Conservation (phyloP, 2,113 vertebrate species). For the Hyperoodon ampullatus region DNA sequence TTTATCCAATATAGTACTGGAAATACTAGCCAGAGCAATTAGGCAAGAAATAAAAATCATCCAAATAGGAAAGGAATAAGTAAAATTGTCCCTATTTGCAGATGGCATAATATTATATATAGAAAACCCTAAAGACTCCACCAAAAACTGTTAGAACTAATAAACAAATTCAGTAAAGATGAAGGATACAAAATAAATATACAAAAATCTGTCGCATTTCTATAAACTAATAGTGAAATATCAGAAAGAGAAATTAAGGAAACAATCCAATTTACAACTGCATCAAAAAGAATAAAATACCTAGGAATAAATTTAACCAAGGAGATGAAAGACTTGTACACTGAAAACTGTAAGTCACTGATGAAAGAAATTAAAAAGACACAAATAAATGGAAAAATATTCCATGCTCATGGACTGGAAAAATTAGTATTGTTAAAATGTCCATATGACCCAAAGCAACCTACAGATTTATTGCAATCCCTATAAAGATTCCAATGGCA, state of each 20-base stretch:
- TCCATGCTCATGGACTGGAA: not conserved
- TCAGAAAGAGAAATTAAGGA: not conserved
- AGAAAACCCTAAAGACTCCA: not conserved
- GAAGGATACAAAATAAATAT: not conserved
- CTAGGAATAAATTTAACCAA: not conserved
- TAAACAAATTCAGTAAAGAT: not conserved
- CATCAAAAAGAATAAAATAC: not conserved
- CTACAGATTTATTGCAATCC: not conserved
- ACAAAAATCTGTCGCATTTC: not conserved
- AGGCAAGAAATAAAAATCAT: not conserved
- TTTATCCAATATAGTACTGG: not conserved
- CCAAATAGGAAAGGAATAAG: not conserved
- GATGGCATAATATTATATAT: not conserved
- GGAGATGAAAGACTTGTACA: not conserved
- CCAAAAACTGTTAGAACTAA: not conserved
- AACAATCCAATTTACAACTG: not conserved
- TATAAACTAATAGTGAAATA: not conserved
- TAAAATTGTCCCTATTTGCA: not conserved
- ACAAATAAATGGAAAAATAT: not conserved
- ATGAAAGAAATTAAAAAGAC: not conserved
- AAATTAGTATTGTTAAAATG: not conserved
- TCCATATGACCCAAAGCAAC: not conserved
- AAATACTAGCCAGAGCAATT: not conserved
- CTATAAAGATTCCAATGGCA: not conserved
- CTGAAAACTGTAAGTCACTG: not conserved